A percentile compares a stretch with the other conserved stretches of the same genome.
phyloP scores from a whole-genome alignment of 2,888 invertebrate species.

The Parnassius smintheus region DNA sequence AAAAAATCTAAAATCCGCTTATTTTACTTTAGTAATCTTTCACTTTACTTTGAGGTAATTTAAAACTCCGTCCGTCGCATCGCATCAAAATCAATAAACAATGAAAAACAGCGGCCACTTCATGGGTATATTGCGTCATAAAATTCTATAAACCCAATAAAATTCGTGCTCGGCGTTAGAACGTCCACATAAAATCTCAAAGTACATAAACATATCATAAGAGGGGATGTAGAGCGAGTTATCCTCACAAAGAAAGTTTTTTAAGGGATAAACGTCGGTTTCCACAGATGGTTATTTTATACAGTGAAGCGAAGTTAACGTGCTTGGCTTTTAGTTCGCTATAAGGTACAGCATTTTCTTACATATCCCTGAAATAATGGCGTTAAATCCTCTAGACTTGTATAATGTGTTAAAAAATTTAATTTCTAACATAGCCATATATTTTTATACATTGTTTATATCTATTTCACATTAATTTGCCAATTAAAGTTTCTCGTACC shows the following conservation, averaged over 20 bases:
- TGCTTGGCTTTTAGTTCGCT: slow-evolving; percentile 47
- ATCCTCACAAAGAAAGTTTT: slow-evolving; percentile 77
- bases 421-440: not conserved
- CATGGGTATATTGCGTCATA: slow-evolving; percentile 69
- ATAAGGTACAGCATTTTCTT: slow-evolving; percentile 7
- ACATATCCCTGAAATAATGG: not conserved
- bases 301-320: slow-evolving; percentile 73
- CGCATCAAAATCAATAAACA: slow-evolving; percentile 75
- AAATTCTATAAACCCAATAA: slow-evolving; percentile 81
- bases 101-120: slow-evolving; percentile 76
- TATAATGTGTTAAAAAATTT: not conserved
- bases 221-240: slow-evolving; percentile 74
- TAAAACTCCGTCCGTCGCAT: slow-evolving; percentile 44
- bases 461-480: slow-evolving; percentile 13
- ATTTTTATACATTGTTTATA: not conserved
- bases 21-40: slow-evolving; percentile 28
- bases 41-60: slow-evolving; percentile 42
- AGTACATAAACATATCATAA: slow-evolving; percentile 82
- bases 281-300: slow-evolving; percentile 79
- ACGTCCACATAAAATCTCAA: slow-evolving; percentile 79
- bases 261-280: slow-evolving; percentile 71
- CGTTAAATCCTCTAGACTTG: not conserved
- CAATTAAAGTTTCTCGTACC: not conserved
- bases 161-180: slow-evolving; percentile 78
- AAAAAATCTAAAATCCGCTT: no score